Conservation (phyloP, 2,113 vertebrate species). For the Camelus dromedarius region DNA sequence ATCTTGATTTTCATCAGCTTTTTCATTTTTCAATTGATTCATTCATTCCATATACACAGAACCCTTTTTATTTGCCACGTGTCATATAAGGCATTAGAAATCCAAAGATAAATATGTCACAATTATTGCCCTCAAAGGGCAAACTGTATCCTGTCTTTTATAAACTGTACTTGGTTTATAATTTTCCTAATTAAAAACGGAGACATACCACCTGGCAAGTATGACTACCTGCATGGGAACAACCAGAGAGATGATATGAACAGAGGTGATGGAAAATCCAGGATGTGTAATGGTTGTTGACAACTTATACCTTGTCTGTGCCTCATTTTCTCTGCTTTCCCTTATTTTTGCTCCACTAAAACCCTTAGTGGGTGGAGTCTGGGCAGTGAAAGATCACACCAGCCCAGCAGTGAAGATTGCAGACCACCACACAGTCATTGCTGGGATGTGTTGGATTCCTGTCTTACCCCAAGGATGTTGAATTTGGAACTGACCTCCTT, state of each 20-base stretch:
- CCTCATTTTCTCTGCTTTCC: neutral
- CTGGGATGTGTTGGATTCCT: neutral
- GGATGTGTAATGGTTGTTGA: neutral
- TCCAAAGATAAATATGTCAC: neutral
- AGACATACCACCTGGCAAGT: neutral
- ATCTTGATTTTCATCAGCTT: neutral
- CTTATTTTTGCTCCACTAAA: neutral
- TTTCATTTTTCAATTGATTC: neutral
- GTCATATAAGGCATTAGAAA: neutral
- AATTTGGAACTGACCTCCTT: neutral
- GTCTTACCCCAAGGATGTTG: neutral
- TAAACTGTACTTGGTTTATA: neutral
- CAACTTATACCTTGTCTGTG: neutral
- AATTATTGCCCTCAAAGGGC: neutral
- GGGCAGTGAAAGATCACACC: neutral
- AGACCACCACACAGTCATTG: fast-evolving
- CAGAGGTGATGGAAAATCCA: neutral
- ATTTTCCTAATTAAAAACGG: constrained; percentile 38
- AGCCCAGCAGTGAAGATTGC: fast-evolving
- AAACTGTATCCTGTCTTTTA: neutral
- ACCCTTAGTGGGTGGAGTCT: neutral
- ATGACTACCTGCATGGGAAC: neutral
- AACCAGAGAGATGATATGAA: neutral
- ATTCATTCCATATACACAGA: neutral
- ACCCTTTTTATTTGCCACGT: neutral